Conservation (phyloP, 2,888 invertebrate species). For the Sphaerophoria taeniata region DNA sequence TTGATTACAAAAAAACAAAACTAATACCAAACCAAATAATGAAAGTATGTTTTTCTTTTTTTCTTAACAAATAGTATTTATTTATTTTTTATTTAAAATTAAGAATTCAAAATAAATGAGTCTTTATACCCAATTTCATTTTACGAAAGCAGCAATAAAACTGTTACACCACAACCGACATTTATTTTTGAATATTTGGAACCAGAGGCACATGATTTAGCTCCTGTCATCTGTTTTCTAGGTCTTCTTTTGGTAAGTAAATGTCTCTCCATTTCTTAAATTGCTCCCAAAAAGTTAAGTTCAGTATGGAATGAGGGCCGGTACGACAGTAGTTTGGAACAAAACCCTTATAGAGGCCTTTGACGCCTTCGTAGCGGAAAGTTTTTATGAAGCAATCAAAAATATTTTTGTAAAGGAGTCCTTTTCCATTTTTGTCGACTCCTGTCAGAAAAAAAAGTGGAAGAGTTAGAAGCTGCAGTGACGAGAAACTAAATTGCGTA, state of each 20-base stretch:
- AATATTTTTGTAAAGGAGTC: conserved; percentile 88
- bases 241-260: conserved; percentile 67
- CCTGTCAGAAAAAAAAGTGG: conserved; percentile 83
- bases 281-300: conserved; percentile 90
- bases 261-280: conserved; percentile 78
- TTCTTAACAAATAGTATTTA: conserved; percentile 35
- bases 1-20: not conserved
- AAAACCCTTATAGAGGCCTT: conserved; percentile 91
- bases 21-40: not conserved
- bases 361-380: conserved; percentile 89
- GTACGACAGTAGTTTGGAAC: conserved; percentile 89
- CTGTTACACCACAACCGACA: not conserved
- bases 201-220: no score
- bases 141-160: conserved; percentile 38
- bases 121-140: conserved; percentile 19
- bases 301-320: conserved; percentile 91
- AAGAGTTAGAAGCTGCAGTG: no score
- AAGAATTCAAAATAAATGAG: not conserved
- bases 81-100: conserved; percentile 21
- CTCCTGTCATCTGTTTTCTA: no score
- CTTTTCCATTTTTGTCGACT: conserved; percentile 85
- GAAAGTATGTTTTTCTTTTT: conserved; percentile 1
- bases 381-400: conserved; percentile 91
- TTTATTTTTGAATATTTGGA: not conserved
- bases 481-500: no score